These are phyloP conservation scores for Choristoneura fumiferana DNA, from an alignment of 1,140 invertebrate species.

Conservation along the genomic window DNA sequence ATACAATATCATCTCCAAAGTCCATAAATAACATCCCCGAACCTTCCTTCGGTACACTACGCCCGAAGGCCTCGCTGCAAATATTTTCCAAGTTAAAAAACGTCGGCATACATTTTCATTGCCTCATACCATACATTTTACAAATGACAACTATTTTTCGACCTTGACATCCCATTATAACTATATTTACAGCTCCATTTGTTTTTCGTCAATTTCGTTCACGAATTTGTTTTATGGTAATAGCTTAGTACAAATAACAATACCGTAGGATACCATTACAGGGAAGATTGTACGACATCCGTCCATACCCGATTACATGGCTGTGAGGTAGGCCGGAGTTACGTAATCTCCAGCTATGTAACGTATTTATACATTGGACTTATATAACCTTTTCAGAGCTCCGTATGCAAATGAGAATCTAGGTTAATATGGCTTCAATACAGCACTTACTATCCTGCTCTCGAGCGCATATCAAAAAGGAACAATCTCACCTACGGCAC, in stretches of 20 bases:
- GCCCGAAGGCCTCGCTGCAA: neutral
- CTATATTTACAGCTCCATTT: neutral
- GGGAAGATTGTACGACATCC: neutral
- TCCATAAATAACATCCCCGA: too few relatives aligned
- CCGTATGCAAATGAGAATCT: neutral
- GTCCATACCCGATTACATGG: neutral
- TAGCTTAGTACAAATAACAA: slow-evolving; percentile 13
- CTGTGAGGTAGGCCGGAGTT: slow-evolving; percentile 9
- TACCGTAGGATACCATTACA: neutral
- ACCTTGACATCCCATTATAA: slow-evolving; percentile 13
- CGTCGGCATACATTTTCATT: neutral
- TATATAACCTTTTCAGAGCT: slow-evolving; percentile 11
- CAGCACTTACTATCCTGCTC: slow-evolving; percentile 3
- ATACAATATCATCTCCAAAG: too few relatives aligned
- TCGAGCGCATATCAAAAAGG: neutral
- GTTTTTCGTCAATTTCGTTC: neutral
- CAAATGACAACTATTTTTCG: neutral
- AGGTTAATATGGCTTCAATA: slow-evolving; percentile 13
- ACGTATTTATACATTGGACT: neutral
- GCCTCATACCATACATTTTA: neutral
- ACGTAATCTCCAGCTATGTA: neutral
- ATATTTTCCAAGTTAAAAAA: neutral
- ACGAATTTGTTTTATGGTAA: slow-evolving; percentile 12
- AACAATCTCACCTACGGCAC: too few relatives aligned
- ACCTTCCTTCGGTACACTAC: too few relatives aligned